Conservation (phyloP, 2,113 vertebrate genomes). For the Dunckerocampus dactyliophorus region DNA sequence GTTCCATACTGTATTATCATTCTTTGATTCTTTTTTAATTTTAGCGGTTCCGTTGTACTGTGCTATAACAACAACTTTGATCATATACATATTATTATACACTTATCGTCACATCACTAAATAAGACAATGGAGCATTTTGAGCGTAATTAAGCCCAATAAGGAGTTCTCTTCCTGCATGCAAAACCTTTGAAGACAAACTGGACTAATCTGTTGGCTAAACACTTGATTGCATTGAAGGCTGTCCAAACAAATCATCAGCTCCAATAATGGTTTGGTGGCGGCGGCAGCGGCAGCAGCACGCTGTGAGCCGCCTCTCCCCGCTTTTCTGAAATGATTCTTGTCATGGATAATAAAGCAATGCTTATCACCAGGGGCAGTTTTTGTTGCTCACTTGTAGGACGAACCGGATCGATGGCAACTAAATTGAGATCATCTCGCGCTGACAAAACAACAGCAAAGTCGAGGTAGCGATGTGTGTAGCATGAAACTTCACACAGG, state of each 20-base stretch:
- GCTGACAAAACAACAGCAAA: conserved; percentile 1
- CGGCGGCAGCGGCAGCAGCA: conserved; percentile 2
- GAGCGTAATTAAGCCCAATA: neutral
- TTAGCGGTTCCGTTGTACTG: no score
- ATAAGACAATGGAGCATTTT: no score
- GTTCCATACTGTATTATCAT: no score
- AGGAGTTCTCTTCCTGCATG: neutral
- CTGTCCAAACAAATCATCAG: conserved; percentile 38
- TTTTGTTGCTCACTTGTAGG: conserved; percentile 18
- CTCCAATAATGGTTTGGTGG: conserved; percentile 12
- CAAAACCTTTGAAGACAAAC: neutral
- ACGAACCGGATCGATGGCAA: conserved; percentile 16
- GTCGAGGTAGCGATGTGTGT: neutral
- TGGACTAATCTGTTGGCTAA: neutral
- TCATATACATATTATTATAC: no score
- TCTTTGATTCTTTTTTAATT: no score
- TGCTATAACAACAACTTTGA: no score
- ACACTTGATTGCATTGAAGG: conserved; percentile 16
- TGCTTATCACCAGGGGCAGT: conserved; percentile 10
- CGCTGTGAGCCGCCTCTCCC: conserved; percentile 13
- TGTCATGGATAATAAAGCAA: conserved; percentile 19
- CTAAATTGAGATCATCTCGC: conserved; percentile 8
- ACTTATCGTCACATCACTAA: neutral
- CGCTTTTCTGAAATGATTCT: conserved; percentile 18
- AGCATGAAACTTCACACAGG: neutral